Conservation (phyloP, 2,888 invertebrate species). For the Caprella mutica region DNA sequence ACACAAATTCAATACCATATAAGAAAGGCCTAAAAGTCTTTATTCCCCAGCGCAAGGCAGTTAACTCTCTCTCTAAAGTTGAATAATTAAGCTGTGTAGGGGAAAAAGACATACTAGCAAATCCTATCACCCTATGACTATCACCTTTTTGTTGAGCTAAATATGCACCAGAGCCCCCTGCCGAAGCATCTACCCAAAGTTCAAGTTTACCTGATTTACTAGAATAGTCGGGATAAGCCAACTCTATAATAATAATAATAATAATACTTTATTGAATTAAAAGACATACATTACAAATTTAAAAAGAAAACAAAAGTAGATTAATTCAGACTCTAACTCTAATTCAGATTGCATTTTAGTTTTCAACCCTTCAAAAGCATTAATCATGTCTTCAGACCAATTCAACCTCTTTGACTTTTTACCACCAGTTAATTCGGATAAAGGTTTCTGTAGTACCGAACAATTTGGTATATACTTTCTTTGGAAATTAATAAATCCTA, state of each 20-base stretch:
- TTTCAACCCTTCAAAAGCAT: background rate
- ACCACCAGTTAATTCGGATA: background rate
- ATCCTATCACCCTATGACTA: background rate
- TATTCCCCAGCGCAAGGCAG: background rate
- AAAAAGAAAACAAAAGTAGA: too few relatives aligned
- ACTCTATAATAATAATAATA: too few relatives aligned
- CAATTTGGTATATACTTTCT: background rate
- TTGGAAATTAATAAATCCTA: background rate
- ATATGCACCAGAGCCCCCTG: background rate
- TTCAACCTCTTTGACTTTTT: background rate
- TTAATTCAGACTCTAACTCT: too few relatives aligned
- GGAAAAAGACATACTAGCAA: background rate
- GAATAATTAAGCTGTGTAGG: background rate
- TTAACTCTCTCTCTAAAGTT: background rate
- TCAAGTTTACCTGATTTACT: background rate
- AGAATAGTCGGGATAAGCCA: background rate
- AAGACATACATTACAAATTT: too few relatives aligned
- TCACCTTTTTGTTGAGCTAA: background rate
- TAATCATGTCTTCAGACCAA: background rate
- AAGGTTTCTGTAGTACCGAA: background rate
- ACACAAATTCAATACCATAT: background rate
- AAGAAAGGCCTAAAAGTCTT: background rate
- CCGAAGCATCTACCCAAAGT: constrained; percentile 2
- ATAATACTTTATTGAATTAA: too few relatives aligned
- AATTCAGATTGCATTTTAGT: background rate